Conservation (phyloP, 2,113 vertebrate species). For the Phocoena phocoena region DNA sequence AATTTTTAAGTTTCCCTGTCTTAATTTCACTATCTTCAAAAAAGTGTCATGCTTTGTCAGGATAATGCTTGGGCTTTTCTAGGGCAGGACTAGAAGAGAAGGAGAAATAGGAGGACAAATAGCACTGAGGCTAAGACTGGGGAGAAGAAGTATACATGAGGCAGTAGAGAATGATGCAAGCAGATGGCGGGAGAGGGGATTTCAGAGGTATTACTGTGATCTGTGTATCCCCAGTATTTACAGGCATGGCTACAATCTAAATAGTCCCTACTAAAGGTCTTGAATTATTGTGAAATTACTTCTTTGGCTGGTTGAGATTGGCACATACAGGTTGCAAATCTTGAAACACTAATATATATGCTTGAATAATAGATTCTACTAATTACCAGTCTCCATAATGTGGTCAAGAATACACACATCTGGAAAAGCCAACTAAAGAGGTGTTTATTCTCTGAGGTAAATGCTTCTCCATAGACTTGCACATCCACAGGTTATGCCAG, state of each 20-base stretch:
- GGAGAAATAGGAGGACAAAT: background rate
- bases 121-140: background rate
- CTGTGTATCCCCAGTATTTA: background rate
- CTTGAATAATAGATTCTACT: background rate
- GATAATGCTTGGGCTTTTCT: background rate
- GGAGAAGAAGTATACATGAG: background rate
- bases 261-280: background rate
- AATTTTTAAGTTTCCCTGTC: background rate
- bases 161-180: background rate
- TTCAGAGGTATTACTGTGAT: background rate
- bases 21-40: background rate
- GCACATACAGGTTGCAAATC: background rate
- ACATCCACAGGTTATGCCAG: rapidly evolving
- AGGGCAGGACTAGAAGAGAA: background rate
- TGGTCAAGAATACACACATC: too few species aligned
- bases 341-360: background rate
- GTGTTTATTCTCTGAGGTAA: background rate
- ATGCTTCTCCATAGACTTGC: rapidly evolving
- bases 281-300: slow-evolving; percentile 16
- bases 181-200: background rate
- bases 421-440: background rate
- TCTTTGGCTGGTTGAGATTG: background rate
- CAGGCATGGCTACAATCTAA: background rate
- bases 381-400: background rate
- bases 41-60: background rate